A percentile compares a stretch with the other conserved stretches of the same genome.
phyloP scores from a whole-genome alignment of 2,113 vertebrate species.

The Hippocampus barbouri region DNA sequence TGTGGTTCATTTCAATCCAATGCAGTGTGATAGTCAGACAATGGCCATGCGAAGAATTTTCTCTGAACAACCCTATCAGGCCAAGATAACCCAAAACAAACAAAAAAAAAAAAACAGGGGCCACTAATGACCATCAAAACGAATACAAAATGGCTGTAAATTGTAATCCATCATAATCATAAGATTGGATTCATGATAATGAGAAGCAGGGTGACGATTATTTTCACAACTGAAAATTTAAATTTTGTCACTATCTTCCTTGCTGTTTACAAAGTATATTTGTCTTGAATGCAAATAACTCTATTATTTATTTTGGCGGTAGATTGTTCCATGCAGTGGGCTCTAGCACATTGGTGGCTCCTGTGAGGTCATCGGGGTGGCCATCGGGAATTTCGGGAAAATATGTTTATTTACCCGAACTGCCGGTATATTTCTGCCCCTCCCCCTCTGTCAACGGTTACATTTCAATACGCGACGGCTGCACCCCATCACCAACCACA shows the following conservation, averaged over 20 bases:
- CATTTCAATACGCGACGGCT: too few species aligned
- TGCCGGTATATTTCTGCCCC: too few species aligned
- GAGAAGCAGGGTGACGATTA: background rate
- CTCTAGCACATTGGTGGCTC: background rate
- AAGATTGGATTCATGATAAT: constrained; percentile 16
- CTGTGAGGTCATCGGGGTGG: too few species aligned
- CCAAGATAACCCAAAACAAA: constrained; percentile 20
- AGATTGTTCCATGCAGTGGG: background rate
- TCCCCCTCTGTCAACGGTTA: too few species aligned
- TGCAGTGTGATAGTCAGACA: constrained; percentile 32
- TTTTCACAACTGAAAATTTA: background rate
- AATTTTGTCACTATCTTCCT: background rate
- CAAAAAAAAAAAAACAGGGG: constrained; percentile 1
- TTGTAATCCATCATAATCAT: background rate
- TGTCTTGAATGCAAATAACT: background rate
- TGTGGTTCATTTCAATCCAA: constrained; percentile 49
- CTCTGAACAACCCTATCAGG: constrained; percentile 26
- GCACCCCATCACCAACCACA: too few species aligned
- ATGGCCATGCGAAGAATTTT: constrained; percentile 6
- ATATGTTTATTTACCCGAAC: too few species aligned
- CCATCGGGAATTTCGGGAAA: too few species aligned
- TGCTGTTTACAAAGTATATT: background rate
- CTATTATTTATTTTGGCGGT: background rate
- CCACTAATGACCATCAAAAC: constrained; percentile 1
- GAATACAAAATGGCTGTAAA: background rate